Percentiles rank a stretch among this genome's conserved stretches.
Conservation (phyloP, 2,888 invertebrate genomes). For the Sinhomidia bicolor region DNA sequence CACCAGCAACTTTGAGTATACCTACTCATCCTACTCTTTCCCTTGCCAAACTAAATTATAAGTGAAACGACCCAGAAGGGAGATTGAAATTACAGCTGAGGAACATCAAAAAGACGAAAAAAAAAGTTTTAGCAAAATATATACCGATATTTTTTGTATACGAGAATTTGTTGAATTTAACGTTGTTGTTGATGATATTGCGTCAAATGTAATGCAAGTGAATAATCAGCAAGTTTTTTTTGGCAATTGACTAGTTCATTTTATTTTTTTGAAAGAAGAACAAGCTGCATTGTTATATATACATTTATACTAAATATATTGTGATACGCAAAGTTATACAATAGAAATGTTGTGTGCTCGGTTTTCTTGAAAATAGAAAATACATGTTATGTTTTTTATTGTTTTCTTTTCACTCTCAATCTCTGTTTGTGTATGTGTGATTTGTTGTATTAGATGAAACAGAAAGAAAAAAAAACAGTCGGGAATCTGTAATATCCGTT, state of each 20-base stretch:
- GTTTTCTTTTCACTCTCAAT: neutral
- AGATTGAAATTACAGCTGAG: neutral
- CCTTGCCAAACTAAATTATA: constrained; percentile 52
- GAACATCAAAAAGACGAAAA: no score
- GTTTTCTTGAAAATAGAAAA: neutral
- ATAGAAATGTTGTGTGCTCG: neutral
- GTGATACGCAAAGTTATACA: no score
- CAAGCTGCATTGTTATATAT: no score
- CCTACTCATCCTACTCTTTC: no score
- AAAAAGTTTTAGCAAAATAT: no score
- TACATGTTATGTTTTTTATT: neutral
- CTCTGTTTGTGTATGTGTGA: neutral
- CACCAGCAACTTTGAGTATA: no score
- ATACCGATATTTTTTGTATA: no score
- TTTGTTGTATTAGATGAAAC: neutral
- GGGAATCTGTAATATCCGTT: neutral
- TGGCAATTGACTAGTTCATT: constrained; percentile 14
- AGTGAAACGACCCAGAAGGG: constrained; percentile 44
- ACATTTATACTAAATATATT: no score
- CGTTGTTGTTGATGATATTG: neutral
- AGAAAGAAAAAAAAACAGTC: neutral
- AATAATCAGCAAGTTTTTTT: constrained; percentile 16
- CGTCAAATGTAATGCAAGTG: neutral
- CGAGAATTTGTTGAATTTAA: no score
- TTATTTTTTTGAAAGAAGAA: neutral